These are phyloP conservation scores for Cryptoblepharus egeriae DNA, from an alignment of 2,797 vertebrate species.

Conservation along the genomic window DNA sequence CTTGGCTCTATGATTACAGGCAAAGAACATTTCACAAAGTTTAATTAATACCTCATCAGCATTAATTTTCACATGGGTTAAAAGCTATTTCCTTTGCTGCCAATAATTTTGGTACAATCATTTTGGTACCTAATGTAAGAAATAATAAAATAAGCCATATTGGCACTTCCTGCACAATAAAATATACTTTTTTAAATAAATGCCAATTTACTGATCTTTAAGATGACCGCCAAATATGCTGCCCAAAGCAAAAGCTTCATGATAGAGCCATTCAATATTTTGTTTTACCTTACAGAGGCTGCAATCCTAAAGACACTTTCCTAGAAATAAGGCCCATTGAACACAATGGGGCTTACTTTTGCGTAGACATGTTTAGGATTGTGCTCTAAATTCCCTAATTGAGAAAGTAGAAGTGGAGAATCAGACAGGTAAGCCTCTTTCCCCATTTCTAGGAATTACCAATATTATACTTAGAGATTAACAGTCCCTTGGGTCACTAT, in stretches of 20 bases:
- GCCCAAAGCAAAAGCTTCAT: neutral
- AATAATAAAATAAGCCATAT: too few relatives aligned
- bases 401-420: neutral
- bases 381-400: neutral
- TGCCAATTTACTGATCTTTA: neutral
- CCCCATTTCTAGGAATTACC: neutral
- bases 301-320: too few relatives aligned
- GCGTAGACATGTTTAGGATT: too few relatives aligned
- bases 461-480: neutral
- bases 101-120: too few relatives aligned
- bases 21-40: neutral
- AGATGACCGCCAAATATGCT: too few relatives aligned
- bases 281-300: fast-evolving
- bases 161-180: too few relatives aligned
- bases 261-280: neutral
- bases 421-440: neutral
- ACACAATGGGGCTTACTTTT: too few relatives aligned
- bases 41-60: neutral
- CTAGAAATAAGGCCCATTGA: too few relatives aligned
- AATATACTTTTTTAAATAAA: too few relatives aligned
- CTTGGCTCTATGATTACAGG: neutral
- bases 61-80: neutral
- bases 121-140: too few relatives aligned
- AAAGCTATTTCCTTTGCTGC: too few relatives aligned
- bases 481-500: neutral